These are phyloP conservation scores for Cantharis rustica DNA, from an alignment of 2,888 invertebrate genomes.

Conservation along the genomic window DNA sequence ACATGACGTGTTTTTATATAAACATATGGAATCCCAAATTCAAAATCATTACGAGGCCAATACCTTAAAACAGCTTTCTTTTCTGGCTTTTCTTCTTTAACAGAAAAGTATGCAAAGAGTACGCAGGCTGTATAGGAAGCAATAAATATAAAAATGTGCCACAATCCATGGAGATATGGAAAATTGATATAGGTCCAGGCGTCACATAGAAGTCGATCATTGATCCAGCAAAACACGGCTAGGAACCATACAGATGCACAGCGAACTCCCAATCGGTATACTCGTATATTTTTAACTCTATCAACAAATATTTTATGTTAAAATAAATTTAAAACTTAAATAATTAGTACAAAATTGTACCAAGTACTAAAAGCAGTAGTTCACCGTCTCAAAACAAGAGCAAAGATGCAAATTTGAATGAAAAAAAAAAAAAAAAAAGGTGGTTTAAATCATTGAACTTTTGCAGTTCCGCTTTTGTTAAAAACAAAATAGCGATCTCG, in stretches of 20 bases:
- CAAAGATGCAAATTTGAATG: too few relatives aligned
- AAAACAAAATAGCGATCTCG: too few relatives aligned
- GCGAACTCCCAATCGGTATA: conserved; percentile 73
- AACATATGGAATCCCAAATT: conserved; percentile 78
- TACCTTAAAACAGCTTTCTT: conserved; percentile 71
- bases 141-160: conserved; percentile 83
- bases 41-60: conserved; percentile 80
- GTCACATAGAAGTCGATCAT: conserved; percentile 79
- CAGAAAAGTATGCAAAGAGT: conserved; percentile 79
- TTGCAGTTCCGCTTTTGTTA: too few relatives aligned
- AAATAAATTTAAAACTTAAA: background rate
- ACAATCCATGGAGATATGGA: conserved; percentile 81
- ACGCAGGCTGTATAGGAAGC: conserved; percentile 78
- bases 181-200: conserved; percentile 78
- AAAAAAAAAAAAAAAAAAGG: too few relatives aligned
- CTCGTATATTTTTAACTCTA: conserved; percentile 37
- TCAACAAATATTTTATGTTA: background rate
- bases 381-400: too few relatives aligned
- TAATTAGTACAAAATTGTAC: too few relatives aligned
- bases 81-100: conserved; percentile 72
- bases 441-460: too few relatives aligned
- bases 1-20: conserved; percentile 58
- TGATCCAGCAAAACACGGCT: conserved; percentile 78
- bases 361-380: too few relatives aligned
- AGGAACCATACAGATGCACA: conserved; percentile 70